These are phyloP conservation scores for Leucophenga montana DNA, from an alignment of 2,888 invertebrate species.

Conservation along the genomic window DNA sequence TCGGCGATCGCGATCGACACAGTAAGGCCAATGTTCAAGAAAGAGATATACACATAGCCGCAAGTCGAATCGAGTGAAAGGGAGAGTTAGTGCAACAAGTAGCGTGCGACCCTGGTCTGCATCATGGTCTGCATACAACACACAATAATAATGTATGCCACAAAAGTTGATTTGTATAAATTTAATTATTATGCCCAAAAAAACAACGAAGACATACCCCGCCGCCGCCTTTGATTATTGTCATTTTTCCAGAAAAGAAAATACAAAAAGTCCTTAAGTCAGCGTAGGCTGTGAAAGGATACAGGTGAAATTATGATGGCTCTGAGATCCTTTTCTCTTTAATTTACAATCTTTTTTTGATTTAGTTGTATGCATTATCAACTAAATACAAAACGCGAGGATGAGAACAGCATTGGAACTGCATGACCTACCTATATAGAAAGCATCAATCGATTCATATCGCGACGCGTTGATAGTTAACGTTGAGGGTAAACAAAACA, in stretches of 20 bases:
- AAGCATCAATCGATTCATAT: background rate
- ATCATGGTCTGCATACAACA: background rate
- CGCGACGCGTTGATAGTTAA: background rate
- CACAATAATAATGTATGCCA: conserved; percentile 22
- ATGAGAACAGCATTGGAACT: conserved; percentile 12
- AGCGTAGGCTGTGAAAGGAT: conserved; percentile 2
- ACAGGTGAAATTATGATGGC: conserved; percentile 67
- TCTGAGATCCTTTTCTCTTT: conserved; percentile 25
- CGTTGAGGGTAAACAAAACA: conserved; percentile 39
- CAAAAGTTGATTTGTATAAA: conserved; percentile 28
- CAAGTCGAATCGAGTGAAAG: no score
- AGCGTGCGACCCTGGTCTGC: background rate
- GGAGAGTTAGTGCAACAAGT: background rate
- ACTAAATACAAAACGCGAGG: background rate
- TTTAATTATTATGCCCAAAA: conserved; percentile 41
- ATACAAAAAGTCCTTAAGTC: background rate
- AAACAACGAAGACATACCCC: background rate
- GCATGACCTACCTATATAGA: background rate
- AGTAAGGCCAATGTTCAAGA: conserved; percentile 31
- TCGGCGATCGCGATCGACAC: conserved; percentile 42
- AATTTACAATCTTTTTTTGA: conserved; percentile 1
- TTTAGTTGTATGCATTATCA: conserved; percentile 8
- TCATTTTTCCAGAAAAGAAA: background rate
- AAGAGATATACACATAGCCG: background rate
- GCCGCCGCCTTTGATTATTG: background rate